Conservation (phyloP, 2,113 vertebrate species). For the Menidia beryllina region DNA sequence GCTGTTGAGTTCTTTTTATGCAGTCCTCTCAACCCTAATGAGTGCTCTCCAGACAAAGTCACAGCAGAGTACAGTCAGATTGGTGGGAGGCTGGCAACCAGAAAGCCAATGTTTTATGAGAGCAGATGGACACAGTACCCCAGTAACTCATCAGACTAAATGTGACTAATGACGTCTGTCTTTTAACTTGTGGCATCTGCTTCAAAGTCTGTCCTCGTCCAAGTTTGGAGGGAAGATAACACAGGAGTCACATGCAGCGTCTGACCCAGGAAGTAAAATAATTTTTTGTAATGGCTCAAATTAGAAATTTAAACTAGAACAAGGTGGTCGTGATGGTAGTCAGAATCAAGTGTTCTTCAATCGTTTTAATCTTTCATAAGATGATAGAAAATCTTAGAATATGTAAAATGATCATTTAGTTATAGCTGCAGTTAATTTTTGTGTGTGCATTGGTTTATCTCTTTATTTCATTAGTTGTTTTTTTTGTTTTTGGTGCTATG, state of each 20-base stretch:
- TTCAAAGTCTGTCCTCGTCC: slow-evolving; percentile 56
- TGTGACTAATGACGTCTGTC: slow-evolving; percentile 63
- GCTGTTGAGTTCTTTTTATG: slow-evolving; percentile 22
- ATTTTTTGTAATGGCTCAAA: too few species aligned
- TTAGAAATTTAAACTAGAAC: too few species aligned
- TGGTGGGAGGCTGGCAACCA: slow-evolving; percentile 59
- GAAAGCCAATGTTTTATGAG: slow-evolving; percentile 53
- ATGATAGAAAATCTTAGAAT: too few species aligned
- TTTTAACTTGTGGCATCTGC: slow-evolving; percentile 71
- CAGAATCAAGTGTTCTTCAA: too few species aligned
- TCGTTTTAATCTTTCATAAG: too few species aligned
- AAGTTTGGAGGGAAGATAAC: slow-evolving; percentile 40
- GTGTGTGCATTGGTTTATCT: too few species aligned
- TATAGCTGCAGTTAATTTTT: too few species aligned
- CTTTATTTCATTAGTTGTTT: too few species aligned
- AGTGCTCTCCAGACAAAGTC: slow-evolving; percentile 34
- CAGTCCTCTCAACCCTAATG: slow-evolving; percentile 40
- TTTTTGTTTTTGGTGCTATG: too few species aligned
- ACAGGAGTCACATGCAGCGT: slow-evolving; percentile 34
- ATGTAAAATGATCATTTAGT: too few species aligned
- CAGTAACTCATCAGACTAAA: slow-evolving; percentile 56
- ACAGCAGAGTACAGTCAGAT: slow-evolving; percentile 39
- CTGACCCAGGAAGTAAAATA: slow-evolving; percentile 45
- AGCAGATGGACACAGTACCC: slow-evolving; percentile 69
- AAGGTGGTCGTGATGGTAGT: too few species aligned